A percentile compares a stretch with the other conserved stretches of the same genome.
Conservation (phyloP, 2,113 vertebrate genomes). For the Podarcis muralis region DNA sequence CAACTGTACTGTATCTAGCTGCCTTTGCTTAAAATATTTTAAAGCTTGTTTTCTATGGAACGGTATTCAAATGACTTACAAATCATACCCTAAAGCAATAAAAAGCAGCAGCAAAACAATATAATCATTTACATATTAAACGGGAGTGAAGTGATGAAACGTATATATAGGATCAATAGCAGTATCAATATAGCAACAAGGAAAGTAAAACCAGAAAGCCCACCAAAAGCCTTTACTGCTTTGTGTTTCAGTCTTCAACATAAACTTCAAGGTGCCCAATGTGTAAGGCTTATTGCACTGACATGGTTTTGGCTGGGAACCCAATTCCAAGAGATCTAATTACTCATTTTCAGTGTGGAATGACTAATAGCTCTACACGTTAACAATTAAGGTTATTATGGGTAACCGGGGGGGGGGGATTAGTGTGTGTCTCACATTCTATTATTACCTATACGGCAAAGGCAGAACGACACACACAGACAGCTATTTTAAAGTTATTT, state of each 20-base stretch:
- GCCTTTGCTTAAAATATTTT: not conserved
- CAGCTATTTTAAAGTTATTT: not conserved
- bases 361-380: not conserved
- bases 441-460: not conserved
- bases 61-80: not conserved
- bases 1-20: not conserved
- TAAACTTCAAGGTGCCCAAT: not conserved
- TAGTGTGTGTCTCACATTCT: slow-evolving; percentile 10
- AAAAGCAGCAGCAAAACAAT: not conserved
- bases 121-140: not conserved
- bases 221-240: not conserved
- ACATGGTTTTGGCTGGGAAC: slow-evolving; percentile 8
- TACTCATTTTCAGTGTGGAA: slow-evolving; percentile 12
- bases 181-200: not conserved
- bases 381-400: not conserved
- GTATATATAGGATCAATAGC: not conserved
- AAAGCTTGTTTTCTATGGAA: not conserved
- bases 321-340: not conserved
- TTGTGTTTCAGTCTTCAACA: not conserved
- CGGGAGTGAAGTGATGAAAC: not conserved
- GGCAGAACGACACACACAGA: not conserved
- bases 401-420: not conserved
- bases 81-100: not conserved
- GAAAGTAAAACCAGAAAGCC: not conserved
- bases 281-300: not conserved